phyloP scores from a whole-genome alignment of 2,797 vertebrate genomes.

The Cossypha caffra region DNA sequence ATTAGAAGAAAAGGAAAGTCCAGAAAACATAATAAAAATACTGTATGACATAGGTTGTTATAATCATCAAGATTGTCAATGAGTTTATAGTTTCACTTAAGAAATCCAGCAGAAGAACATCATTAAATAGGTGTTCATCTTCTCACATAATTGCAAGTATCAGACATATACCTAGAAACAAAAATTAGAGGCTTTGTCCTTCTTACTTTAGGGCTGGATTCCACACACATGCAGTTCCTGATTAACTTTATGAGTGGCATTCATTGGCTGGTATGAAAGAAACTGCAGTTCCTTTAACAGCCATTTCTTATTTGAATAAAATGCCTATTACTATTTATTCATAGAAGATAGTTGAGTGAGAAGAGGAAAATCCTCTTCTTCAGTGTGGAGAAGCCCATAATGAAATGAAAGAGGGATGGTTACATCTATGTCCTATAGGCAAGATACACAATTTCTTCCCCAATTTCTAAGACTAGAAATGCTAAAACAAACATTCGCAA shows the following conservation, averaged over 20 bases:
- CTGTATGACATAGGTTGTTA: neutral
- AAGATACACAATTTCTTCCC: neutral
- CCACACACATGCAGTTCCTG: neutral
- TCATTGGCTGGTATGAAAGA: neutral
- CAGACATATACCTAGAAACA: neutral
- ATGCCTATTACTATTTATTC: neutral
- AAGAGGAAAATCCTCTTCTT: neutral
- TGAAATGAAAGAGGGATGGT: neutral
- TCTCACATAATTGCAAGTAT: neutral
- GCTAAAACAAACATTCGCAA: neutral
- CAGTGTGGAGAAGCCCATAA: neutral
- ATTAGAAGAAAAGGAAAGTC: neutral
- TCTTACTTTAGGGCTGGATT: neutral
- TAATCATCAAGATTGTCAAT: neutral
- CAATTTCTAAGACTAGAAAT: neutral
- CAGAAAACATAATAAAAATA: neutral
- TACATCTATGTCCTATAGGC: neutral
- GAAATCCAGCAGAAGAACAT: neutral
- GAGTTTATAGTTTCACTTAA: neutral
- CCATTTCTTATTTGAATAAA: neutral
- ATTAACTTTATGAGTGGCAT: neutral
- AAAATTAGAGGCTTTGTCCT: neutral
- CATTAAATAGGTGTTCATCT: neutral
- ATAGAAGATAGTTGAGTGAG: neutral
- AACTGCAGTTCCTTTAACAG: neutral